Conservation (phyloP, 2,888 invertebrate species). For the Microplitis deprimator region DNA sequence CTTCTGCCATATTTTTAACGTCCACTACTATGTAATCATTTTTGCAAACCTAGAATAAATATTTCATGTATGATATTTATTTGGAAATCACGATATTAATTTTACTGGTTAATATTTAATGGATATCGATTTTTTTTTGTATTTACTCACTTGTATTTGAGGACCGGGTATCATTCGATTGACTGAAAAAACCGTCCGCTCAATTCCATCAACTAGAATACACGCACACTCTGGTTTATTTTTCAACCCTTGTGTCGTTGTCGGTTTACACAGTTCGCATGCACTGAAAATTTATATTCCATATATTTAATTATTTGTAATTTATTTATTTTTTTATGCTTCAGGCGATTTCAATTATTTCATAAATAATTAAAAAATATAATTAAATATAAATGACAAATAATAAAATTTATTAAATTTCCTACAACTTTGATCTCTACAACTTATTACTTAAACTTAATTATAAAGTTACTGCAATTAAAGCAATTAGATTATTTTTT, state of each 20-base stretch:
- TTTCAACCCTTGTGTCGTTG: conserved; percentile 85
- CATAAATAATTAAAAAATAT: too few relatives aligned
- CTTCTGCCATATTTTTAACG: conserved; percentile 88
- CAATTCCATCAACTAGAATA: conserved; percentile 88
- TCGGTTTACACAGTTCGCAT: conserved; percentile 87
- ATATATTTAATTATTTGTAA: not conserved
- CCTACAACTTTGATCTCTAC: too few relatives aligned
- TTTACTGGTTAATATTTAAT: not conserved
- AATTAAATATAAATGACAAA: too few relatives aligned
- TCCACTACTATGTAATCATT: conserved; percentile 89
- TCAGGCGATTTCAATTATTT: not conserved
- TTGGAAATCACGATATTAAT: not conserved
- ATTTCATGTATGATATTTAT: not conserved
- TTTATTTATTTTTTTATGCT: not conserved
- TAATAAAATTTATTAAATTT: too few relatives aligned
- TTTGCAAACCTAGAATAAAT: conserved; percentile 81
- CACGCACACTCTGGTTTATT: conserved; percentile 83
- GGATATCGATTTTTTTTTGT: not conserved
- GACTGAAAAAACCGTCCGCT: conserved; percentile 85
- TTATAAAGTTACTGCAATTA: too few relatives aligned
- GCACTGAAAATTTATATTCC: conserved; percentile 74
- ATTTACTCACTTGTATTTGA: conserved; percentile 80
- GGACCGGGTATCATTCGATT: conserved; percentile 93
- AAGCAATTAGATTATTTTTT: too few relatives aligned
- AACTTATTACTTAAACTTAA: too few relatives aligned